phyloP scores from a whole-genome alignment of 2,888 invertebrate species.

The Pristionchus arcanus region DNA sequence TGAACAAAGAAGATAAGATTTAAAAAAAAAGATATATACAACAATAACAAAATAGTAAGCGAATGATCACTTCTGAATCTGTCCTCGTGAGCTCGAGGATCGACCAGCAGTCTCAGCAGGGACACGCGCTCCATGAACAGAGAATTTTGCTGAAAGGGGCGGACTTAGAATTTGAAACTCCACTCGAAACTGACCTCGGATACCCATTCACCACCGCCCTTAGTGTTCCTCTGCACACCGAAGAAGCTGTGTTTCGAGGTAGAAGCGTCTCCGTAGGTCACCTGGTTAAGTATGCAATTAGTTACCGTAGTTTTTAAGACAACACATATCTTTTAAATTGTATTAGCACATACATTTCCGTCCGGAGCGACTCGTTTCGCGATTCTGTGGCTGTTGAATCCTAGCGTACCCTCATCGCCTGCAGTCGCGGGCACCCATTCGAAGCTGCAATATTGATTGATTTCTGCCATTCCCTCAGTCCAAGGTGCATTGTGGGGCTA shows the following conservation, averaged over 20 bases:
- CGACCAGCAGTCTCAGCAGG: neutral
- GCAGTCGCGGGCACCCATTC: constrained; percentile 10
- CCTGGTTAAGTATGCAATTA: neutral
- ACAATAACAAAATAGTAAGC: neutral
- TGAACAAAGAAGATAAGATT: neutral
- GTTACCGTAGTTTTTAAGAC: neutral
- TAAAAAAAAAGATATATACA: neutral
- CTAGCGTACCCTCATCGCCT: neutral
- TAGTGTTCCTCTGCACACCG: neutral
- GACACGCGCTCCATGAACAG: neutral
- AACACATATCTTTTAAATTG: neutral
- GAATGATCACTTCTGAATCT: constrained; percentile 12
- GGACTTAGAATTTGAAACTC: neutral
- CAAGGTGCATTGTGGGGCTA: neutral
- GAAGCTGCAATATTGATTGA: constrained; percentile 36
- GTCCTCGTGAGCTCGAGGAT: constrained; percentile 5
- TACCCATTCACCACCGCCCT: constrained; percentile 17
- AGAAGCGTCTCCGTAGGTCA: constrained; percentile 32
- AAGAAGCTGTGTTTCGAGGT: constrained; percentile 2
- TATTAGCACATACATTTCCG: constrained; percentile 16
- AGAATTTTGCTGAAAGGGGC: neutral
- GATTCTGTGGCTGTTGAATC: constrained; percentile 40
- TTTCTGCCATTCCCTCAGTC: neutral
- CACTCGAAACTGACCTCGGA: neutral
- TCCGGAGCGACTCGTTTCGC: constrained; percentile 17